Evolutionary conservation across 2,888 invertebrate species (phyloP), one percentile per base, ranked within the genome.

Genomic region (Alentia gelatinosa): DNA sequence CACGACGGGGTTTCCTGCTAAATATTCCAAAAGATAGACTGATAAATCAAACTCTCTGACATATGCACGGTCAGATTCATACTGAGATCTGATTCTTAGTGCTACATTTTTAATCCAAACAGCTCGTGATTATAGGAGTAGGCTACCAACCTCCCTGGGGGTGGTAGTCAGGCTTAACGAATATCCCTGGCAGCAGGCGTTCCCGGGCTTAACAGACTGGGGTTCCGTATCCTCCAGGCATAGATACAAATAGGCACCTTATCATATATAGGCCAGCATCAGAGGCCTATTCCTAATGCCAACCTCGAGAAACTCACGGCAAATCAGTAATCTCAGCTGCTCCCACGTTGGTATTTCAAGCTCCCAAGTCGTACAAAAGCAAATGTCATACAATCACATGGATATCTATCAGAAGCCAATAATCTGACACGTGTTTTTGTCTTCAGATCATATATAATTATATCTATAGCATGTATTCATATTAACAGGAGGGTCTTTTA

Each of bases 121-220:
- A 56, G 56, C n/a, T n/a, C n/a, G 56, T 19, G 56, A 56, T 56
- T 56, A 9, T 19, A 56, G n/a, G 56, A 56, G 56, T 56, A n/a
- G 56, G 56, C n/a, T n/a, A 56, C 23, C n/a, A 56, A n/a, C 19
- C 56, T n/a, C 56, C 56, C 56, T 56, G 56, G 56, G 56, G 19
- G n/a, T 56, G n/a, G n/a, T 19, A 56, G 56, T 19, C n/a, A n/a
- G 56, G 56, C 56, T 56, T 56, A 56, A 56, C 56, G 56, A 4
- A 56, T n/a, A n/a, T 56, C n/a, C 23, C 56, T 56, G n/a, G n/a
- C n/a, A n/a, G n/a, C n/a, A 56, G 68, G 68, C 68, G 68, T 68
- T 26, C 30, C 68, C 68, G 12, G 26, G 68, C 68, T 5, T 12
- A 12, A 26, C 26, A 19, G 26, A 30, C 68, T 68, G 68, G 26